Conservation (phyloP, 1,140 invertebrate species). For the Drosophila novamexicana region DNA sequence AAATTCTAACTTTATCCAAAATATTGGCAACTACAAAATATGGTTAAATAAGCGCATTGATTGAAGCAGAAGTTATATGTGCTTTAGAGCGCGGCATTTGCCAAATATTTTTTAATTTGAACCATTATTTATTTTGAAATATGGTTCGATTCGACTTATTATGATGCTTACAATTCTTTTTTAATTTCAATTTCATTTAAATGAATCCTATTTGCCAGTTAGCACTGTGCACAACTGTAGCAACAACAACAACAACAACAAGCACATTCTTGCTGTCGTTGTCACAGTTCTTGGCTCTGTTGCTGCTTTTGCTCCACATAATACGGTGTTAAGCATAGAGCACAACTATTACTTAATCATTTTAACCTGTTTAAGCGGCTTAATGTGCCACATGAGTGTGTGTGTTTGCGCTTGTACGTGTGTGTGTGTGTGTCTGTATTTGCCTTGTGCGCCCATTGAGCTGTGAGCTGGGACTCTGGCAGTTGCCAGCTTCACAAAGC, state of each 20-base stretch:
- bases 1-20: no score
- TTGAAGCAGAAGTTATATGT: no score
- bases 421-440: not conserved
- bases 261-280: constrained; percentile 15
- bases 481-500: constrained; percentile 29
- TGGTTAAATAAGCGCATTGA: no score
- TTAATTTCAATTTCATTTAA: no score
- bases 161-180: no score
- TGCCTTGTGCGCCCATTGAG: not conserved
- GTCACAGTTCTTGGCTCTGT: constrained; percentile 15
- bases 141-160: no score
- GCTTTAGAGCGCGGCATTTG: no score
- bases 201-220: not conserved
- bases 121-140: no score
- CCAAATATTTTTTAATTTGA: no score
- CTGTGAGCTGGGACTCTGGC: constrained; percentile 1
- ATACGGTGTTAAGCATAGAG: constrained; percentile 65
- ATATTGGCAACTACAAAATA: no score
- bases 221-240: constrained; percentile 4
- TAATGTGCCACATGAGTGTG: constrained; percentile 58
- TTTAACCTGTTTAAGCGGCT: constrained; percentile 78
- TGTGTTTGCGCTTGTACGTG: not conserved
- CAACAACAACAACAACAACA: constrained; percentile 1
- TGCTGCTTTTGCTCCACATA: constrained; percentile 56
- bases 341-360: constrained; percentile 80